Evolutionary conservation across 2,113 vertebrate species (phyloP), one percentile per base, ranked within the genome.

Genomic region (Ctenomys sociabilis): DNA sequence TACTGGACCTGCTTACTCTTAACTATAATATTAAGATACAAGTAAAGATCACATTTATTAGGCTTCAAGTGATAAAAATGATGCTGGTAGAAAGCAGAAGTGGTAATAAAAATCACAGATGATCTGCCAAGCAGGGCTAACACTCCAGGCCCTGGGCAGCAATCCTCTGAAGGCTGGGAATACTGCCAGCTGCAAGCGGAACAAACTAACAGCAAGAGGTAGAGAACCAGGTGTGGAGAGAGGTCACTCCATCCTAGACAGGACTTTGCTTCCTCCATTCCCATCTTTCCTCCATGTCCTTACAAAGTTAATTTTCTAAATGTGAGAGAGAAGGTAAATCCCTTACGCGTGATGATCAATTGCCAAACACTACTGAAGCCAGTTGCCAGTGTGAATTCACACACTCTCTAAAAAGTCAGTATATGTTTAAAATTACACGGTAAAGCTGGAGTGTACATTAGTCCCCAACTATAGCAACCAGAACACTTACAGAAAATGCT

Each of bases 191-290:
- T 87, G 49, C 63, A 93, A 49, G 21, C 49, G 81, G 77, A 57
- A 45, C 84, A 87, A 86, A 24, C 75, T 66, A 49, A 91, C 28
- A 59, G 26, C 52, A 64, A 45, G 1, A n/a, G 22, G 52, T 59
- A 21, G 57, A 91, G 63, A 86, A 86, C 24, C 83, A 96, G 88
- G 95, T 83, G 45, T 63, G 61, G 77, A 57, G 68, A 94, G 49
- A 97, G 80, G 96, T 93, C 43, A 77, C 35, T 52, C 70, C n/a
- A 54, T 86, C 43, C 90, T 91, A 93, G 45, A 88, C 54, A 91
- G 32, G 63, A 73, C 83, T 95, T 37, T 57, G 49, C 37, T 93
- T 94, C 43, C 57, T 75, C 81, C 81, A 66, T 28, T 35, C 81
- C 73, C 35, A 7, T 43, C n/a, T 81, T 24, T 4, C 11, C 17